phyloP scores from a whole-genome alignment of 1,140 invertebrate genomes.

The Cydia amplana region DNA sequence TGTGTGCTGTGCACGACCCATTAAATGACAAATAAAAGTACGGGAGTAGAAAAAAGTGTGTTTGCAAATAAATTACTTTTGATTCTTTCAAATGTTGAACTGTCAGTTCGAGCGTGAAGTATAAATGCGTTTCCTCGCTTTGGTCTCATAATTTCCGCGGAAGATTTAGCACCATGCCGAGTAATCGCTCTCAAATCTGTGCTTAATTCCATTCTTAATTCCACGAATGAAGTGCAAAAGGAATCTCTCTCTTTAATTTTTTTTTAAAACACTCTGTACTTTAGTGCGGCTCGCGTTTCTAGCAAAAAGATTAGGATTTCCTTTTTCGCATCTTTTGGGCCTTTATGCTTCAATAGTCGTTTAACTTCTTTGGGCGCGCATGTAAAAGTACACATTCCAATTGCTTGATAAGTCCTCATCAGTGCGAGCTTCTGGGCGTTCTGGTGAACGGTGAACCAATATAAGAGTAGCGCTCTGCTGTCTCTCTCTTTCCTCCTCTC shows the following conservation, averaged over 20 bases:
- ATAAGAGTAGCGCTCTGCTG: too few relatives aligned
- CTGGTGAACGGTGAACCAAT: too few relatives aligned
- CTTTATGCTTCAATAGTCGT: not conserved
- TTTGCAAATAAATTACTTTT: too few relatives aligned
- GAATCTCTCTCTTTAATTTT: not conserved
- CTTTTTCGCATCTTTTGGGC: not conserved
- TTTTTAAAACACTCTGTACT: not conserved
- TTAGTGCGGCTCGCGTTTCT: not conserved
- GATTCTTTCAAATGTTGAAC: too few relatives aligned
- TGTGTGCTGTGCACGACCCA: too few relatives aligned
- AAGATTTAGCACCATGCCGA: not conserved
- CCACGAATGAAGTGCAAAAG: not conserved
- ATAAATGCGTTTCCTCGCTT: not conserved
- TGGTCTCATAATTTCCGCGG: not conserved
- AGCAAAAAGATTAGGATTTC: not conserved
- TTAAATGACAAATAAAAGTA: too few relatives aligned
- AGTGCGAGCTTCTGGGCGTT: too few relatives aligned
- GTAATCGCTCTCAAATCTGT: not conserved
- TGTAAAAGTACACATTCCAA: not conserved
- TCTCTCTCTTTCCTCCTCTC: too few relatives aligned
- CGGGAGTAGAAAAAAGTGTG: too few relatives aligned
- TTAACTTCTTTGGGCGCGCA: not conserved
- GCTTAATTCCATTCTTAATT: not conserved
- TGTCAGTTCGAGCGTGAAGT: too few relatives aligned
- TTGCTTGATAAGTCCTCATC: not conserved